Evolutionary conservation across 2,113 vertebrate genomes (phyloP), one percentile per base, ranked within the genome.

Genomic region (Eclectus roratus): DNA sequence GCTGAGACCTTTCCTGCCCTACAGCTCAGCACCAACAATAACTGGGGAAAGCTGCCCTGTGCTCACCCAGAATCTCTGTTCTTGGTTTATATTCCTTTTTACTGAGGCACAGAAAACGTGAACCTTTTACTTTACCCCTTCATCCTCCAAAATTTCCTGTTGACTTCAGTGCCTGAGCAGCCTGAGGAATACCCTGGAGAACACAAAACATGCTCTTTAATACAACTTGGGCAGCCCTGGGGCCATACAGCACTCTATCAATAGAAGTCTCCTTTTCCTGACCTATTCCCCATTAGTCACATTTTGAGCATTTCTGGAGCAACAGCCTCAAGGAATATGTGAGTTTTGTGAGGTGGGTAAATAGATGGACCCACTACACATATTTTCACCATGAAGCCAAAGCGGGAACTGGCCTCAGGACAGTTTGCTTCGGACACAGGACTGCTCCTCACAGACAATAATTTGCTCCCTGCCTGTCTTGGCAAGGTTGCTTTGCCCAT

Each of bases 191-290:
- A 50, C 13, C 20, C 35, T 33, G 46, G 28, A 80, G 41, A 61
- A 19, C n/a, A 55, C 10, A 90, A 53, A 60, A 60, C 24, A 16
- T 20, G 9, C 61, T 65, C n/a, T 2, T 0, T 29, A 49, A 65
- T 33, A 35, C 43, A 74, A 19, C 18, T 20, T 3, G 2, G 71
- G 47, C 44, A 52, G 25, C 58, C 53, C 11, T 0, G 0, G 8
- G 25, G 13, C 68, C 23, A 6, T n/a, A 18, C 13, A 66, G 33
- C 1, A 0, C 28, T 72, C 20, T 46, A 1, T 33, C 37, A 52
- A 6, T 78, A 7, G 19, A 49, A 71, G 44, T 53, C 24, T 50
- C 23, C 43, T 76, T 52, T 76, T 37, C 49, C 33, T 39, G 33
- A 44, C 18, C 15, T 46, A 46, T 46, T 82, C 29, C 29, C 20